These are phyloP conservation scores for Pygmarrhopalites habei DNA, from an alignment of 1,140 invertebrate genomes.

Conservation along the genomic window DNA sequence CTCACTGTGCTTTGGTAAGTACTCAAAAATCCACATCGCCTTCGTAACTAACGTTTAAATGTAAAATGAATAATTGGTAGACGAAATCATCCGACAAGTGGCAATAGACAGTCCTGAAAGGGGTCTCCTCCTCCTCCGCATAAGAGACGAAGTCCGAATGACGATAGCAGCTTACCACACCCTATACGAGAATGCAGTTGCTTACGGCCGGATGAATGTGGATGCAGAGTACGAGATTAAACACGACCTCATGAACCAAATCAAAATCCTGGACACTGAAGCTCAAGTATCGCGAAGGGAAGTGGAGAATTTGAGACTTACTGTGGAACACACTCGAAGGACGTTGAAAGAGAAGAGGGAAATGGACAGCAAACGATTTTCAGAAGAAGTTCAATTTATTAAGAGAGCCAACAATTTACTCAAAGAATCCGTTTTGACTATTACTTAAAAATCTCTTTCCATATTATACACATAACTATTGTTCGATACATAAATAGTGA, in stretches of 20 bases:
- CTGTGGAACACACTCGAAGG: slow-evolving; percentile 75
- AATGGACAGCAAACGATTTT: slow-evolving; percentile 83
- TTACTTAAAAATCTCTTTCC: too few relatives aligned
- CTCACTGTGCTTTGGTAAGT: slow-evolving; percentile 90
- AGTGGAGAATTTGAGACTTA: slow-evolving; percentile 70
- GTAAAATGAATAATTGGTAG: slow-evolving; percentile 47
- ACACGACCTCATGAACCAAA: slow-evolving; percentile 57
- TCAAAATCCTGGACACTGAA: slow-evolving; percentile 56
- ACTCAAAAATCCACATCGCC: too few relatives aligned
- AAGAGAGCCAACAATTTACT: slow-evolving; percentile 90
- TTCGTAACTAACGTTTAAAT: neutral
- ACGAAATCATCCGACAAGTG: slow-evolving; percentile 87
- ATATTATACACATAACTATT: too few relatives aligned
- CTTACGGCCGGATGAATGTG: slow-evolving; percentile 95
- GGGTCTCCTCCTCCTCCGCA: slow-evolving; percentile 79
- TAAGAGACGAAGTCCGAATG: slow-evolving; percentile 92
- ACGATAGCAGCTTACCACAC: slow-evolving; percentile 90
- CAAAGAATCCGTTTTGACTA: too few relatives aligned
- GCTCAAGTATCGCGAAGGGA: slow-evolving; percentile 67
- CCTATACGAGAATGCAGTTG: slow-evolving; percentile 92
- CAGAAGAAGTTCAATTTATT: slow-evolving; percentile 83
- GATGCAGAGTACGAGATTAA: slow-evolving; percentile 61
- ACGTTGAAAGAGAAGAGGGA: slow-evolving; percentile 70
- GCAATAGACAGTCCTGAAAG: slow-evolving; percentile 95
- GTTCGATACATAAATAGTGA: too few relatives aligned